Evolutionary conservation across 2,888 invertebrate genomes (phyloP), one percentile per base, ranked within the genome.

Genomic region (Alsophila aescularia): DNA sequence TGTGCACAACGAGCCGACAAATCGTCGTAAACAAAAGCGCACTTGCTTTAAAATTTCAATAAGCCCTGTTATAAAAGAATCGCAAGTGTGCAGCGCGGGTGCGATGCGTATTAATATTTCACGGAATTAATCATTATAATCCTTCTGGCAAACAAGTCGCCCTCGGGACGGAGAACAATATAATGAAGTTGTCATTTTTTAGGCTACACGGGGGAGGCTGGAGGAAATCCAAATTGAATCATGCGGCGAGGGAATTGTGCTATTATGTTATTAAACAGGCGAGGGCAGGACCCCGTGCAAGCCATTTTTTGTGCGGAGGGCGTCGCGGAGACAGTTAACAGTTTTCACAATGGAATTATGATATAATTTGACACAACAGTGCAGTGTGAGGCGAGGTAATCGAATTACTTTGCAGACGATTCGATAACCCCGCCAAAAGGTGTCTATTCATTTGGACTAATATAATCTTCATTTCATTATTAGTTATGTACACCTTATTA

Each of bases 171-270:
- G 81, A 78, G 87, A 85, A 88, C 89, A 87, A 87, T 90, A 87
- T 91, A 91, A 91, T 91, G 91, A 91, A 91, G 90, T 91, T 91
- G 91, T 91, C 90, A 91, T 91, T 91, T 91, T 91, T 91, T 91
- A 90, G 90, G 73, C 86, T 77, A 80, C 85, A 81, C 84, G 75
- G 75, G 89, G 90, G 90, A 90, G 86, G 89, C 87, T 89, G 90
- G 85, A 90, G 90, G 88, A 93, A 93, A 93, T 93, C 93, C 91
- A 93, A 93, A 93, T 93, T 93, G 93, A 93, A 93, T 93, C 92
- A 92, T 92, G 92, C 90, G 92, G 92, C 93, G 91, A 90, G 93
- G 92, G 92, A 93, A 93, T 93, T 93, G 93, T 93, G 93, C 93
- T 92, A 93, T 93, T 93, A 93, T 93, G 93, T 93, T 92, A 93